These are phyloP conservation scores for Thera britannica DNA, from an alignment of 2,888 invertebrate species.

Conservation along the genomic window DNA sequence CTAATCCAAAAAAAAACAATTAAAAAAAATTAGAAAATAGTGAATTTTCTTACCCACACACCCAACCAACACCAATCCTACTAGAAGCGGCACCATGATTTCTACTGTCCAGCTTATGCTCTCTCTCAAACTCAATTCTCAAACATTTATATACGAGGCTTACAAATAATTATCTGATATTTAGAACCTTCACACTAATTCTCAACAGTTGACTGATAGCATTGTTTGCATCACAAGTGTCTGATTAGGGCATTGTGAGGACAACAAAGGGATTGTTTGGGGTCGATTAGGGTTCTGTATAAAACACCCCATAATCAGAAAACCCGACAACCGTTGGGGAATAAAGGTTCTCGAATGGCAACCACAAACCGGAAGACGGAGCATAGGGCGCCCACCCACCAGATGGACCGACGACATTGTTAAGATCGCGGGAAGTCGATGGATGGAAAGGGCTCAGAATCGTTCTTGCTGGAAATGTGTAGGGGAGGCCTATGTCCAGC, in stretches of 20 bases:
- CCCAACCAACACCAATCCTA: constrained; percentile 40
- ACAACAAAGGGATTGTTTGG: constrained; percentile 13
- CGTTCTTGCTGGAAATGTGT: too few species aligned
- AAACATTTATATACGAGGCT: constrained; percentile 39
- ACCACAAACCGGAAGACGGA: too few species aligned
- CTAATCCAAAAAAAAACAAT: too few species aligned
- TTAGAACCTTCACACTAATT: constrained; percentile 71
- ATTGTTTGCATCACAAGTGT: constrained; percentile 36
- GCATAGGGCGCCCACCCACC: too few species aligned
- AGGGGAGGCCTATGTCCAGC: too few species aligned
- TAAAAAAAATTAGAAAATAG: too few species aligned
- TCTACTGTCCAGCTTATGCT: constrained; percentile 34
- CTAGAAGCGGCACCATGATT: constrained; percentile 38
- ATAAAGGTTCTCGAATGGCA: too few species aligned
- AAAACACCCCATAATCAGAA: neutral
- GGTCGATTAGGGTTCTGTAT: constrained; percentile 21
- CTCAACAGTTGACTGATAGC: constrained; percentile 60
- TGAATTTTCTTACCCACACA: constrained; percentile 38
- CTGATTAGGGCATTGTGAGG: constrained; percentile 39
- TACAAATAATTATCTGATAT: constrained; percentile 65
- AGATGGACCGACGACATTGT: too few species aligned
- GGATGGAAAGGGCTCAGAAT: too few species aligned
- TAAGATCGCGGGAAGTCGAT: too few species aligned
- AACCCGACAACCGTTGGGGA: too few species aligned
- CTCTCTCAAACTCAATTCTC: neutral